Base-by-base conservation (phyloP, 2,797 vertebrate genomes). In the Malacoctenus gilli region DNA sequence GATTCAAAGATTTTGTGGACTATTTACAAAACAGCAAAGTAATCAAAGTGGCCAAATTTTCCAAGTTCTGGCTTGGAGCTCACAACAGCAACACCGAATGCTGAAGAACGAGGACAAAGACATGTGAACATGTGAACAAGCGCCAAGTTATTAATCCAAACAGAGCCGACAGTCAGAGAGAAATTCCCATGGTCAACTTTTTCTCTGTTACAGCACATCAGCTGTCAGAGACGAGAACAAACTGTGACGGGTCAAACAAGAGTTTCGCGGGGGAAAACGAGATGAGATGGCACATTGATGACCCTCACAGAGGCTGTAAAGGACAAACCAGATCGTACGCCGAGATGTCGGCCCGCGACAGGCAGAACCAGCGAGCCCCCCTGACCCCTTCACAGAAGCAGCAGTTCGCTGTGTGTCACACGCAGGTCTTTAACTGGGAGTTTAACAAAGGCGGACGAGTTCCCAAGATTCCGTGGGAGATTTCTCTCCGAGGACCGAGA, bases 361-460 rank as follows among this genome's bases (percentile, higher is more conserved):
- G 42, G 40, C 42, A 51, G 34, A 31, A 50, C 8, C 11, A 32
- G 37, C 47, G 50, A 63, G 55, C 30, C 30, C 37, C 61, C 8
- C 10, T 44, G 49, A 68, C 54, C 60, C 12, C 53, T 21, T 30
- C 19, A 37, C 19, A 19, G 55, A 53, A 46, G 53, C 62, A 30
- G 19, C 34, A 55, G 52, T 40, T 31, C 0, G 38, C 21, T 13
- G 11, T 35, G 34, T 47, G 36, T 39, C 20, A 54, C 44, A n/a
- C 7, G 5, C 12, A 1, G 16, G 22, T 56, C 22, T 37, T 36
- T 16, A 64, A 43, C n/a, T n/a, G 23, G 14, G 20, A 16, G 20
- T 23, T 28, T 18, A 20, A 38, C 54, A 13, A 20, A n/a, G n/a
- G n/a, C n/a, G n/a, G n/a, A n/a, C n/a, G n/a, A n/a, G 13, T 32